These are phyloP conservation scores for Notothenia rossii DNA, from an alignment of 2,113 vertebrate genomes.

Conservation along the genomic window DNA sequence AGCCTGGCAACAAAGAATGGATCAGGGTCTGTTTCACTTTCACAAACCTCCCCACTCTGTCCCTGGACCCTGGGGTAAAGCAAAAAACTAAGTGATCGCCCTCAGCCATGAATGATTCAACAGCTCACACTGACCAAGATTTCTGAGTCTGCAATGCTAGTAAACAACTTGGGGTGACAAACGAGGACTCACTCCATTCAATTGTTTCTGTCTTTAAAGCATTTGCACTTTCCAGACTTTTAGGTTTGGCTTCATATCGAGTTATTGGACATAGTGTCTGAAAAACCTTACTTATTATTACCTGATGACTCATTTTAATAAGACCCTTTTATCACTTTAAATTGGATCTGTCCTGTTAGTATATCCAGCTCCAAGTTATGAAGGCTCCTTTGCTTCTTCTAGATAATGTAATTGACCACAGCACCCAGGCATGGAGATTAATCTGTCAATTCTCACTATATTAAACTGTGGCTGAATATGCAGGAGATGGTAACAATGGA, in stretches of 20 bases:
- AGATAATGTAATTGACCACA: slow-evolving; percentile 47
- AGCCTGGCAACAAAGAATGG: slow-evolving; percentile 2
- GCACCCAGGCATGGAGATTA: slow-evolving; percentile 39
- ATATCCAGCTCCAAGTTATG: slow-evolving; percentile 39
- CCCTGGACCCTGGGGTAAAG: slow-evolving; percentile 54
- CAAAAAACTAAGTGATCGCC: slow-evolving; percentile 45
- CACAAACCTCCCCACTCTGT: slow-evolving; percentile 10
- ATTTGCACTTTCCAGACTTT: slow-evolving; percentile 5
- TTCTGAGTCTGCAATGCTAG: slow-evolving; percentile 46
- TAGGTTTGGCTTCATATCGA: slow-evolving; percentile 22
- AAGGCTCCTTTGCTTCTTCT: slow-evolving; percentile 27
- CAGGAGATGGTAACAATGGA: slow-evolving; percentile 27
- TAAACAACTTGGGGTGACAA: slow-evolving; percentile 41
- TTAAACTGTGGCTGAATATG: slow-evolving; percentile 33
- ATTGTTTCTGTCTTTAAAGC: slow-evolving; percentile 18
- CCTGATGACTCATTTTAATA: slow-evolving; percentile 33
- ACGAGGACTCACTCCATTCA: slow-evolving; percentile 17
- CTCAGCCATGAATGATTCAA: slow-evolving; percentile 68
- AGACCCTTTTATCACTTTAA: slow-evolving; percentile 22
- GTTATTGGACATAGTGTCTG: slow-evolving; percentile 7
- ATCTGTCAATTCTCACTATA: slow-evolving; percentile 50
- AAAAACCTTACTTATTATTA: slow-evolving; percentile 9
- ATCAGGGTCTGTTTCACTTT: slow-evolving; percentile 33
- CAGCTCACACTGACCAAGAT: slow-evolving; percentile 52
- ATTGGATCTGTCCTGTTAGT: slow-evolving; percentile 11